Base-by-base conservation (phyloP, 2,797 vertebrate species). In the Acipenser oxyrinchus region DNA sequence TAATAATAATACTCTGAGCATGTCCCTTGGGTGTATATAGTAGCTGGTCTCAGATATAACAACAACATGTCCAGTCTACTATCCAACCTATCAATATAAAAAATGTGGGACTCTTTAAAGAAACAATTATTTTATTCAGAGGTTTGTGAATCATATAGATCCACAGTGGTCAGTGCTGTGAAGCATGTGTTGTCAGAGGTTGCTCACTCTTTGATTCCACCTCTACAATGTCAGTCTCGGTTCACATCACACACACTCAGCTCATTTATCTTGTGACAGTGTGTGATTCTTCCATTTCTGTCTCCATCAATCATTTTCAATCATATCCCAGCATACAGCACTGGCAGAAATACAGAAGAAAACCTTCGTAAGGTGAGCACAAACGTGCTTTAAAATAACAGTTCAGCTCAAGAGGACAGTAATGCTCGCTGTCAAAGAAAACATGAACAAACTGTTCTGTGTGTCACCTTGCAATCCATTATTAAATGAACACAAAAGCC, bases 71-170 rank as follows among this genome's bases (percentile, higher is more conserved):
- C 8, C 4, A 9, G 7, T 57, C 6, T 57, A 57, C 6, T 6
- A 11, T n/a, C 11, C 6, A 10, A 57, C 55, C 11, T 57, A n/a
- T 57, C 55, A 57, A 57, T 57, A 57, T 10, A 57, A 10, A 57
- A 12, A 11, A 57, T 57, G 13, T 52, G 55, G 11, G 13, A 48
- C 6, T 62, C 37, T 1, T 62, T 3, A 62, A 62, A 62, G n/a
- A 62, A 62, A 78, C 79, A 86, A 80, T 84, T 86, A 87, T 84
- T 87, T 87, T 87, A 85, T 83, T 82, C 85, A 79, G 74, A 87
- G 86, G 86, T 88, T 48, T 71, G 57, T 62, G 60, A 88, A 87
- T 88, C 85, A 82, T 58, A 74, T 82, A 77, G 79, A 83, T 90
- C 82, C 83, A 81, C 82, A 76, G 75, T 82, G 86, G 86, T 83